These are phyloP conservation scores for Saturnia japonica DNA, from an alignment of 2,888 invertebrate genomes.

Conservation along the genomic window DNA sequence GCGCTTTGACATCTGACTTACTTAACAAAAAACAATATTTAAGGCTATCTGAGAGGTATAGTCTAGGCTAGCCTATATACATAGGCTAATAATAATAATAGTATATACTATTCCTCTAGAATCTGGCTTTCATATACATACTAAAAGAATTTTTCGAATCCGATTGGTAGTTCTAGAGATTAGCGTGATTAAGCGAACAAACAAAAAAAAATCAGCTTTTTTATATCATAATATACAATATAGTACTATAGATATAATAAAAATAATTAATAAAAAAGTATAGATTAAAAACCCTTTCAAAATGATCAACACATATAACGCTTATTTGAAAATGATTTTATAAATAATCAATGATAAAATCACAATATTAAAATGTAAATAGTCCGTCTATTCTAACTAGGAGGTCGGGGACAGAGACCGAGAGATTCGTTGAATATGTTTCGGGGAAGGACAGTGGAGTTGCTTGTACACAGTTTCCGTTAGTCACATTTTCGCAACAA, in stretches of 20 bases:
- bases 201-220: too few species aligned
- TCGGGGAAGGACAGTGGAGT: conserved; percentile 68
- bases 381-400: background rate
- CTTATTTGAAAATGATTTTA: background rate
- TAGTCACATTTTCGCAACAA: conserved; percentile 82
- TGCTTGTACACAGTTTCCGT: conserved; percentile 80
- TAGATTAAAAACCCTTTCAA: background rate
- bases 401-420: conserved; percentile 24
- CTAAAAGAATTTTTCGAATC: too few species aligned
- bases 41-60: too few species aligned
- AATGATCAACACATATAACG: background rate
- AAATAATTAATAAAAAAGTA: too few species aligned
- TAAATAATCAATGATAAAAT: background rate
- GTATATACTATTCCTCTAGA: too few species aligned
- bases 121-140: too few species aligned
- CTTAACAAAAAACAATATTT: too few species aligned
- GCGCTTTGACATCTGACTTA: too few species aligned
- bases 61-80: too few species aligned
- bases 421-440: conserved; percentile 47
- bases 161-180: too few species aligned
- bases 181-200: too few species aligned
- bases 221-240: background rate
- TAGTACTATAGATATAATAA: background rate
- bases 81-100: too few species aligned
- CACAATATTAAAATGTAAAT: background rate